These are phyloP conservation scores for Machimus rusticus DNA, from an alignment of 2,888 invertebrate genomes.

Conservation along the genomic window DNA sequence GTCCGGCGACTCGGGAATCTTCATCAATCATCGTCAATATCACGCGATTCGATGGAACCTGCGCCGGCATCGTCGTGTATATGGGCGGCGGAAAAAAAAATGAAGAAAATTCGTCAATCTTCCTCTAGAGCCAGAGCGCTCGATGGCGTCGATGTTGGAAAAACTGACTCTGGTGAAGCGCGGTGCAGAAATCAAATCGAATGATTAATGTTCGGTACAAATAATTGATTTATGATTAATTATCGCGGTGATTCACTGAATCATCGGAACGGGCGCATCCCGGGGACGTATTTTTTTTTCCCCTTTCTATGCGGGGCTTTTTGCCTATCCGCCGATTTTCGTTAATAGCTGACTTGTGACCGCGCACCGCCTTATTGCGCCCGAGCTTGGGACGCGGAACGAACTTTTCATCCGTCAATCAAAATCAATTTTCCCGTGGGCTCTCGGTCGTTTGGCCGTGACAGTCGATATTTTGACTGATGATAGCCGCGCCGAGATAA, in stretches of 20 bases:
- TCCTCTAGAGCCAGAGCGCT: neutral
- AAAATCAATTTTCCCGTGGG: slow-evolving; percentile 40
- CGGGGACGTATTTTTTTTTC: neutral
- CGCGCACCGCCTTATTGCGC: neutral
- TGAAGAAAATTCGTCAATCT: slow-evolving; percentile 5
- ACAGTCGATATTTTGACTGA: slow-evolving; percentile 48
- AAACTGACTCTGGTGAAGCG: neutral
- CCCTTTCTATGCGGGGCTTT: neutral
- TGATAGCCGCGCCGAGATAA: slow-evolving; percentile 43
- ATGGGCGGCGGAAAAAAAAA: neutral
- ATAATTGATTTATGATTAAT: slow-evolving; percentile 49
- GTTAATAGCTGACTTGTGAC: slow-evolving; percentile 8
- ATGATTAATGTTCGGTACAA: slow-evolving; percentile 47
- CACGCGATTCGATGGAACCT: slow-evolving; percentile 22
- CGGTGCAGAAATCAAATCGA: slow-evolving; percentile 44
- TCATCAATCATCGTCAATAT: slow-evolving; percentile 47
- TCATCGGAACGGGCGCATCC: neutral
- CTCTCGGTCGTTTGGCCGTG: neutral
- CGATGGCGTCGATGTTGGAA: neutral
- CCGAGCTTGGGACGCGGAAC: neutral
- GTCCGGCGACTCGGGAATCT: slow-evolving; percentile 32
- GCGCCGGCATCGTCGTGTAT: neutral
- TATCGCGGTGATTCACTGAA: slow-evolving; percentile 21
- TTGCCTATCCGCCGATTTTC: neutral
- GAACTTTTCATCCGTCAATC: slow-evolving; percentile 43